phyloP scores from a whole-genome alignment of 2,113 vertebrate species.

The Forbesichthys agassizii region DNA sequence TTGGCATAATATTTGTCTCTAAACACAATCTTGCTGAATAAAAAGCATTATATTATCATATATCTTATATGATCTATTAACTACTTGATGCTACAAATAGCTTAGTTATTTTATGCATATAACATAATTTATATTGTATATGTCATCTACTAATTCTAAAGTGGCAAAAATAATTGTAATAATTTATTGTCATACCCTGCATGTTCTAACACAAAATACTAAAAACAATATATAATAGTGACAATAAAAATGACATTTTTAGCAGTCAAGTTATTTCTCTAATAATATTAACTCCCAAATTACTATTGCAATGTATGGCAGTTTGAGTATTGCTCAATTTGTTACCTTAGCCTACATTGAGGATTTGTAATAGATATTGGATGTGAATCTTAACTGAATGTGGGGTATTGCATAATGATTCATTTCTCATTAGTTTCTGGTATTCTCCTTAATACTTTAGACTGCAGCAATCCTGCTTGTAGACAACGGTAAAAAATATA shows the following conservation, averaged over 20 bases:
- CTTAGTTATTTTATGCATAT: neutral
- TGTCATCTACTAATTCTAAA: neutral
- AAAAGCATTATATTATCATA: conserved; percentile 19
- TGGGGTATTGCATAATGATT: conserved; percentile 42
- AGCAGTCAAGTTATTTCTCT: no score
- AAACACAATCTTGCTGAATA: conserved; percentile 40
- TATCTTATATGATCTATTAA: neutral
- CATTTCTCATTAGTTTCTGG: conserved; percentile 34
- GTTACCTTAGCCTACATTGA: conserved; percentile 3
- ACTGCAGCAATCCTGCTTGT: no score
- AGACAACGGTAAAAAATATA: no score
- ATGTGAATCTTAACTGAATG: conserved; percentile 35
- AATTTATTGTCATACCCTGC: no score
- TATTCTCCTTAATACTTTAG: conserved; percentile 21
- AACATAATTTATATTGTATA: neutral
- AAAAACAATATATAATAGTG: no score
- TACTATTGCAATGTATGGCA: neutral
- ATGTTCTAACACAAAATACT: no score
- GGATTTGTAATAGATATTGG: conserved; percentile 26
- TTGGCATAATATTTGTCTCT: conserved; percentile 56
- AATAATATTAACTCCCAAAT: neutral
- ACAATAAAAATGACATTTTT: no score
- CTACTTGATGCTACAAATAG: conserved; percentile 34
- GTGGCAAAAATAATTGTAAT: no score
- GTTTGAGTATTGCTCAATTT: neutral